Evolutionary conservation across 2,888 invertebrate genomes (phyloP).

Genomic region (Melitaea athalia): DNA sequence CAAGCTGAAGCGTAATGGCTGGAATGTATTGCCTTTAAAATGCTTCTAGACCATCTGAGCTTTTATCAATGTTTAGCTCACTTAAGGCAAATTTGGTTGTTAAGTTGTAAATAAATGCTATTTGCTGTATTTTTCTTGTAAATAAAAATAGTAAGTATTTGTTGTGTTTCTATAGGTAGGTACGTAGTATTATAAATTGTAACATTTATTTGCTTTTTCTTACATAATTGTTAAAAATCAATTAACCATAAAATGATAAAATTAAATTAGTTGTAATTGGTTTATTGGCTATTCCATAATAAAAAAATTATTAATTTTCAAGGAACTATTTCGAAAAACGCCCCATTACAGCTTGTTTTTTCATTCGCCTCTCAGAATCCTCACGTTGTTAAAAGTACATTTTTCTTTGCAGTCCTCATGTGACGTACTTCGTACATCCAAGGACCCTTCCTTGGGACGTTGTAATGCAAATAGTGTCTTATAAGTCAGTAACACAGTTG

Average conservation of each 20-base stretch:
- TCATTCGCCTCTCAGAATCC: slow-evolving; percentile 74
- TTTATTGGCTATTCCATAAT: background rate
- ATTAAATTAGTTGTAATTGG: background rate
- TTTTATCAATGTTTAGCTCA: slow-evolving; percentile 51
- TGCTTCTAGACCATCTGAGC: slow-evolving; percentile 44
- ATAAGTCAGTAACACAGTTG: slow-evolving; percentile 74
- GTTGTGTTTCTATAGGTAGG: background rate
- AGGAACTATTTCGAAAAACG: slow-evolving; percentile 77
- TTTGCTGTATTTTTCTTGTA: background rate
- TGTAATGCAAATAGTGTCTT: slow-evolving; percentile 74
- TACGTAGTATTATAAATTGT: background rate
- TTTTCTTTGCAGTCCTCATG: slow-evolving; percentile 81
- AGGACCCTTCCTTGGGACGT: slow-evolving; percentile 65
- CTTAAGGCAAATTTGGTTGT: background rate
- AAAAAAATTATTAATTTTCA: slow-evolving; percentile 43
- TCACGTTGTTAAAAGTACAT: slow-evolving; percentile 81
- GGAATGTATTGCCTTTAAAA: slow-evolving; percentile 66
- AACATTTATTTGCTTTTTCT: background rate
- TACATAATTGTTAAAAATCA: background rate
- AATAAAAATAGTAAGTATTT: no score
- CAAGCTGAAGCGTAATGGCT: slow-evolving; percentile 64
- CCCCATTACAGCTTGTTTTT: slow-evolving; percentile 81
- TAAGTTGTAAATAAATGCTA: background rate
- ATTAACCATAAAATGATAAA: background rate
- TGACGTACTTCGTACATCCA: slow-evolving; percentile 71